Evolutionary conservation across 2,113 vertebrate genomes (phyloP).

Genomic region (Addax nasomaculatus): DNA sequence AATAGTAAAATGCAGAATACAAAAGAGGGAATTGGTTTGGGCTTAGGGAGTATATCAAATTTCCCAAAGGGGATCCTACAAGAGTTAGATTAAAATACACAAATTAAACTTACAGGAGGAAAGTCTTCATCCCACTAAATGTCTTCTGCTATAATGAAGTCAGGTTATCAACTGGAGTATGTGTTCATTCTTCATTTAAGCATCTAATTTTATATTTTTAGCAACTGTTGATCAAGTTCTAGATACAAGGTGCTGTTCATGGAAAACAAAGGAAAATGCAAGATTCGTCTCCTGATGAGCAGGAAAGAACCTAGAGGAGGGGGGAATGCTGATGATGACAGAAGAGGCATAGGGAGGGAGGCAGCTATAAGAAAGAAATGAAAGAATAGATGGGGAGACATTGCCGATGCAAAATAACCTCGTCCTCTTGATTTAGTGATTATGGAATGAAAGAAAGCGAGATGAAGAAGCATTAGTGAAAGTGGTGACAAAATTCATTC

Average conservation of each 20-base stretch:
- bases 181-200: neutral
- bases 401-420: neutral
- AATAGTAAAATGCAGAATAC: neutral
- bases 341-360: neutral
- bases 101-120: neutral
- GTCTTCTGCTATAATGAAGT: neutral
- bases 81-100: neutral
- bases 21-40: neutral
- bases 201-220: neutral
- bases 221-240: neutral
- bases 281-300: neutral
- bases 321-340: neutral
- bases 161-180: neutral
- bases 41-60: neutral
- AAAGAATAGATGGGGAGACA: neutral
- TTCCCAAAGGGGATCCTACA: neutral
- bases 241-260: neutral
- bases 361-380: neutral
- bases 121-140: neutral
- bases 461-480: neutral
- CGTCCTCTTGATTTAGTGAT: neutral
- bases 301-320: neutral
- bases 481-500: neutral
- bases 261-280: neutral
- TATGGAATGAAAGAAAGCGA: neutral